These are phyloP conservation scores for Spondyliosoma cantharus DNA, from an alignment of 2,797 vertebrate genomes.

Conservation along the genomic window DNA sequence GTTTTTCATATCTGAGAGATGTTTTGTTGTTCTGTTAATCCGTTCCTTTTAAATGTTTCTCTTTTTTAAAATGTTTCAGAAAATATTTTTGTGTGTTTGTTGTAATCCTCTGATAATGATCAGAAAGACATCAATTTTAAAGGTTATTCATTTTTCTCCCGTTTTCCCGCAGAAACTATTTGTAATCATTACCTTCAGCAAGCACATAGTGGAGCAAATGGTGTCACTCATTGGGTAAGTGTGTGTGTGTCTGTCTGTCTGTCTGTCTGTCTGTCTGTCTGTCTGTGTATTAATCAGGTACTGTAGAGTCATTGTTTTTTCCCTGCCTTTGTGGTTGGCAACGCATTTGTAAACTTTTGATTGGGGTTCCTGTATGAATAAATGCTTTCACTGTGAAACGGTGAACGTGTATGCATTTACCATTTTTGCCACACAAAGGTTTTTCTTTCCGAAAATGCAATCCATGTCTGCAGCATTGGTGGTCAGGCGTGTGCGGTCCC, in stretches of 20 bases:
- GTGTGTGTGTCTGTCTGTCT: neutral
- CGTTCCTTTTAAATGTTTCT: neutral
- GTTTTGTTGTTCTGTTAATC: neutral
- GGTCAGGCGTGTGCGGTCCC: conserved; percentile 72
- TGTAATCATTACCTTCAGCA: conserved; percentile 99
- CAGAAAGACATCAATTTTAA: neutral
- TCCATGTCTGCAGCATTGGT: conserved; percentile 52
- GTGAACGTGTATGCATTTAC: conserved; percentile 9
- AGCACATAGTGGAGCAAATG: conserved; percentile 99
- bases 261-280: neutral
- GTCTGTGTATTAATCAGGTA: conserved; percentile 2
- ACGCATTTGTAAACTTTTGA: conserved; percentile 50
- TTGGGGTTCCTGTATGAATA: conserved; percentile 47
- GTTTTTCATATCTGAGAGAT: neutral
- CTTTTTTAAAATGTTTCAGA: neutral
- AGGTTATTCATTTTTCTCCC: conserved; percentile 21
- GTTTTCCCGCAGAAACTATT: conserved; percentile 93
- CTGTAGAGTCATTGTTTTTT: conserved; percentile 34
- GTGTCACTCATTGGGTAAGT: conserved; percentile 98
- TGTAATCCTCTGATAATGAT: neutral
- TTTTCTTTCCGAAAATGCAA: neutral
- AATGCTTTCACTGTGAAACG: conserved; percentile 31
- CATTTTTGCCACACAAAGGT: conserved; percentile 38
- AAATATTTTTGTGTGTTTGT: neutral
- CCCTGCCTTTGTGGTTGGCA: conserved; percentile 36